Conservation (phyloP, 2,113 vertebrate genomes). For the Poecile atricapillus region DNA sequence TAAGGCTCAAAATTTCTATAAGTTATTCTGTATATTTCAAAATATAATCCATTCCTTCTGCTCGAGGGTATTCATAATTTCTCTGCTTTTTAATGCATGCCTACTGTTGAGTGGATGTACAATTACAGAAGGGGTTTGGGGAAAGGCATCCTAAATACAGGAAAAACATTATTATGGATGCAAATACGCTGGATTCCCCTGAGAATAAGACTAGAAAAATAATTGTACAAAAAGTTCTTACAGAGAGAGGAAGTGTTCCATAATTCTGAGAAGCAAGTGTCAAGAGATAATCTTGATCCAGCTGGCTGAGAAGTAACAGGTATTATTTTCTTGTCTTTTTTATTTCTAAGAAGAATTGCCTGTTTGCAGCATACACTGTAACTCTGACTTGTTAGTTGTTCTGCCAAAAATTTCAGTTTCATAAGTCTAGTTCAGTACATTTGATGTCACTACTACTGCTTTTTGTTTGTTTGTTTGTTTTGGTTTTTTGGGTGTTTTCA, state of each 20-base stretch:
- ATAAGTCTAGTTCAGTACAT: neutral
- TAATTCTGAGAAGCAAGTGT: neutral
- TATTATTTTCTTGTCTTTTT: neutral
- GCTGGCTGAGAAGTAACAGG: neutral
- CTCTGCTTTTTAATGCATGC: neutral
- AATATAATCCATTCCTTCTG: neutral
- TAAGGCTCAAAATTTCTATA: neutral
- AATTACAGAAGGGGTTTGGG: neutral
- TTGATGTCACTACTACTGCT: neutral
- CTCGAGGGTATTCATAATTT: neutral
- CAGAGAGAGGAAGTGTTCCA: neutral
- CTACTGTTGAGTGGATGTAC: neutral
- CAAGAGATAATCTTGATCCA: neutral
- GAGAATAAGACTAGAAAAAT: neutral
- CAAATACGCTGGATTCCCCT: neutral
- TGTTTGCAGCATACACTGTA: neutral
- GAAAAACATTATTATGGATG: neutral
- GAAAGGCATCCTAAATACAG: neutral
- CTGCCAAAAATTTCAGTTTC: neutral
- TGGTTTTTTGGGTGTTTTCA: too few relatives aligned
- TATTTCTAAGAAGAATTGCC: neutral
- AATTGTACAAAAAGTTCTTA: neutral
- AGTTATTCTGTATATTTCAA: neutral
- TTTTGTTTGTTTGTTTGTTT: neutral
- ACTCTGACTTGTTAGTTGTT: neutral